Percentiles rank a stretch among this genome's conserved stretches.
phyloP scores from a whole-genome alignment of 2,113 vertebrate species.

The Balaeniceps rex region DNA sequence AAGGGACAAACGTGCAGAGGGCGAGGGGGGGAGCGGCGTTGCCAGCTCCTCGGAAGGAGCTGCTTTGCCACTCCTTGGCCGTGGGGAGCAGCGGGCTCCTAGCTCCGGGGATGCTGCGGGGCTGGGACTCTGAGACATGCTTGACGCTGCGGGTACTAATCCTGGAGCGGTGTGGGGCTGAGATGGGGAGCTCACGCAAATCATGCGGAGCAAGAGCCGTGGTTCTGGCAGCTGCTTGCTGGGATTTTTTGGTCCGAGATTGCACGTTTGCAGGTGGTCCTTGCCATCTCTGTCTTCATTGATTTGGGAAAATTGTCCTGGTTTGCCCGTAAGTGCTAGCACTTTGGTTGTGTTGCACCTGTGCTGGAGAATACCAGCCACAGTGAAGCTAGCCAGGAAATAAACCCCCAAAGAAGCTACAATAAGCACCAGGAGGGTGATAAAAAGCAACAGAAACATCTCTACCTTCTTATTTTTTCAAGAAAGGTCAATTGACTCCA shows the following conservation, averaged over 20 bases:
- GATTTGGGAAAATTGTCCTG: background rate
- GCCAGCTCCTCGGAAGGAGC: background rate
- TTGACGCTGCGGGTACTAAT: background rate
- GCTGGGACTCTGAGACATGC: background rate
- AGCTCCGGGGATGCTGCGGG: background rate
- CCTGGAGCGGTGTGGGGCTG: background rate
- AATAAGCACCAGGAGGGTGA: background rate
- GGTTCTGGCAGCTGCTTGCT: background rate
- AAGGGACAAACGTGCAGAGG: background rate
- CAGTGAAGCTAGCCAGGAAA: background rate
- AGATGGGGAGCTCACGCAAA: background rate
- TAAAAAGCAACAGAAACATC: background rate
- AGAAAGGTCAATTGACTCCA: constrained; percentile 26
- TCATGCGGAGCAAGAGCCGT: accelerated
- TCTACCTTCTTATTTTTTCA: background rate
- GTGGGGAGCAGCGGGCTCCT: accelerated
- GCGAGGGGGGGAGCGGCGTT: accelerated
- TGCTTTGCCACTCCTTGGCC: background rate
- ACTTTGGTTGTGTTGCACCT: background rate
- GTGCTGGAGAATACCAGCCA: background rate
- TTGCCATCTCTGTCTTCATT: background rate
- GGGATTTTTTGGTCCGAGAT: background rate
- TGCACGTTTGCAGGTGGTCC: accelerated
- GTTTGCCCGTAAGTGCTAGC: background rate
- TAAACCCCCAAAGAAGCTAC: background rate